Evolutionary conservation across 2,797 vertebrate genomes (phyloP).

Genomic region (Sphenopsis melanotis): DNA sequence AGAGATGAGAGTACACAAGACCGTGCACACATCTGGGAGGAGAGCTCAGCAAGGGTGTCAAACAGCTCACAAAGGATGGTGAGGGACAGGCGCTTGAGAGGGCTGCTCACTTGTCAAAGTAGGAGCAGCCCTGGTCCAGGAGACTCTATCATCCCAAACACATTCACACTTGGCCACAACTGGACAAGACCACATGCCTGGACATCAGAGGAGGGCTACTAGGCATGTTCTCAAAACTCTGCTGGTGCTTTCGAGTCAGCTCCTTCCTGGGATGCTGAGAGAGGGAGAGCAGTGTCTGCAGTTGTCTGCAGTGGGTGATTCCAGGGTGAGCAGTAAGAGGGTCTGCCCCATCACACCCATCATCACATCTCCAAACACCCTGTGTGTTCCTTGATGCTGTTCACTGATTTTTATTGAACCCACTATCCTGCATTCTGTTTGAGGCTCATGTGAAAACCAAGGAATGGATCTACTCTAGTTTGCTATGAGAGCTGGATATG

Average conservation of each 20-base stretch:
- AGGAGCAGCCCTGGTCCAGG: background rate
- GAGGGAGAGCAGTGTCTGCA: background rate
- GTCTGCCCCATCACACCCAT: background rate
- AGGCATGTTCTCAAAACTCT: background rate
- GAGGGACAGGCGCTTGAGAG: accelerated
- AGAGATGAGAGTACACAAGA: background rate
- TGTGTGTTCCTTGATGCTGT: background rate
- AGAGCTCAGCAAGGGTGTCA: background rate
- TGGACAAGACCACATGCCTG: background rate
- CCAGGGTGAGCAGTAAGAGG: background rate
- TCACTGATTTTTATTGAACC: background rate
- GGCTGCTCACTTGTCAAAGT: background rate
- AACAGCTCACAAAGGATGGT: background rate
- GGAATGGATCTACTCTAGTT: background rate
- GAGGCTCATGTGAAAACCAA: background rate
- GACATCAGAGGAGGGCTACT: background rate
- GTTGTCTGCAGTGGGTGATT: background rate
- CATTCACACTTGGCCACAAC: background rate
- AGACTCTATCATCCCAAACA: background rate
- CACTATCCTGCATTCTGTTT: background rate
- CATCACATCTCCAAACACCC: accelerated
- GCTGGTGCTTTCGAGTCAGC: background rate
- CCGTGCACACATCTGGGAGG: background rate
- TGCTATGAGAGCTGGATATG: background rate
- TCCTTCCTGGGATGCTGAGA: background rate